These are phyloP conservation scores for Philypnodon macrostomus DNA, from an alignment of 2,797 vertebrate species.

Conservation along the genomic window DNA sequence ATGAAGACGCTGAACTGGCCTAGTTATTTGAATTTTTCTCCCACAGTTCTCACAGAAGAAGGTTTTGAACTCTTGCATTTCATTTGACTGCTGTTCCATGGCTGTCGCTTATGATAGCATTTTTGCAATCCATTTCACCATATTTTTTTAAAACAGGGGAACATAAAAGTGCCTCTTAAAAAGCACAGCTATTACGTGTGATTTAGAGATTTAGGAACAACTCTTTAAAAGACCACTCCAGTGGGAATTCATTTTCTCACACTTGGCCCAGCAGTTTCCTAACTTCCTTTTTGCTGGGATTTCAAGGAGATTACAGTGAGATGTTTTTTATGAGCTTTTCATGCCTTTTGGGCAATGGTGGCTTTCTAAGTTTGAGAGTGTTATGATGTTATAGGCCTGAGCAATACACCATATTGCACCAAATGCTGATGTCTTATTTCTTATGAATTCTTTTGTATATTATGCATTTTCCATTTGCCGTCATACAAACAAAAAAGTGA, in stretches of 20 bases:
- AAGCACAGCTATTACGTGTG: not conserved
- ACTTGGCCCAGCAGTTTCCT: constrained; percentile 18
- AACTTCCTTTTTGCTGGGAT: constrained; percentile 35
- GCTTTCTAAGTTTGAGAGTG: constrained; percentile 29
- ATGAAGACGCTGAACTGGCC: no score
- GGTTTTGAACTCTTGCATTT: constrained; percentile 47
- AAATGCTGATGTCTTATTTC: no score
- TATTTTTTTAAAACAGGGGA: constrained; percentile 1
- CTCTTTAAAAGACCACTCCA: constrained; percentile 7
- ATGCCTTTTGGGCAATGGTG: constrained; percentile 14
- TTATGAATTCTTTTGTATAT: no score
- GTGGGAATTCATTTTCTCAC: constrained; percentile 38
- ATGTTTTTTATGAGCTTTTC: constrained; percentile 50
- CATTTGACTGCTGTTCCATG: constrained; percentile 22
- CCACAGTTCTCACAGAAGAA: constrained; percentile 25
- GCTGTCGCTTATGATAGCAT: constrained; percentile 30
- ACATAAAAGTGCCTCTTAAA: constrained; percentile 17
- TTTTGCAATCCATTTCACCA: constrained; percentile 29
- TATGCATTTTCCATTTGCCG: no score
- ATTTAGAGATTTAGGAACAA: constrained; percentile 14
- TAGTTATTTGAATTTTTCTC: constrained; percentile 35
- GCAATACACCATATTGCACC: no score
- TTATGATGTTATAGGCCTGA: no score
- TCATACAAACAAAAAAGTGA: no score
- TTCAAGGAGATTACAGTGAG: constrained; percentile 55